Base-by-base conservation (phyloP, 1,140 invertebrate species). In the Diorhabda elongata region DNA sequence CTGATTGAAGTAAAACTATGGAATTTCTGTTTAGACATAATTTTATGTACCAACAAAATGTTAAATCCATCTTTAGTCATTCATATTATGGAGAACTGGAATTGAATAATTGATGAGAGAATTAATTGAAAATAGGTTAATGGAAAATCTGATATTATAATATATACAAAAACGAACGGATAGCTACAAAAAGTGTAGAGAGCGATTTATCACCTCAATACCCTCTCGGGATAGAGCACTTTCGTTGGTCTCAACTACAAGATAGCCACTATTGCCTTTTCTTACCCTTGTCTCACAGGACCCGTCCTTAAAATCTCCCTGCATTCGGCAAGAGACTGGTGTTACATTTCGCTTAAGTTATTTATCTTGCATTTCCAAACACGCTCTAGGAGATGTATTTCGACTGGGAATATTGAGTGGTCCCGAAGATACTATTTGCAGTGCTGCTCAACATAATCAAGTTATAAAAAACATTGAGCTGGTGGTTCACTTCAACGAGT, bases 251-350 rank as follows among this genome's bases (percentile, higher is more conserved):
- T 52, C 47, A n/a, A 52, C 6, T 52, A 52, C 6, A 52, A 52
- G 47, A 52, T 52, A 52, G 47, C 47, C 47, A 52, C 47, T 52
- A 52, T 52, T n/a, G 59, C 42, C 59, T 61, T 61, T 61, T 43
- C 11, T 61, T 43, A 61, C 26, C 59, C 42, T 43, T 61, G 59
- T 61, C 59, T 61, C 59, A 61, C 59, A 42, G 59, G 59, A 43
- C 26, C 9, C 42, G 59, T 43, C 59, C 59, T 61, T 61, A 61
- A 61, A 61, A 61, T 61, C 26, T 61, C 42, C 42, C 26, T 43
- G 42, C 59, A 61, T 61, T 61, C 59, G 59, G 59, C 47, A 52
- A 52, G 47, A 52, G 59, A 61, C 26, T 7, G 26, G 59, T 43
- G 41, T 61, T 41, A 11, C 59, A 42, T 7, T 61, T 61, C 8